Percentiles rank a stretch among this genome's conserved stretches.
Evolutionary conservation across 1,140 invertebrate genomes (phyloP).

Genomic region (Globodera ellingtonae): DNA sequence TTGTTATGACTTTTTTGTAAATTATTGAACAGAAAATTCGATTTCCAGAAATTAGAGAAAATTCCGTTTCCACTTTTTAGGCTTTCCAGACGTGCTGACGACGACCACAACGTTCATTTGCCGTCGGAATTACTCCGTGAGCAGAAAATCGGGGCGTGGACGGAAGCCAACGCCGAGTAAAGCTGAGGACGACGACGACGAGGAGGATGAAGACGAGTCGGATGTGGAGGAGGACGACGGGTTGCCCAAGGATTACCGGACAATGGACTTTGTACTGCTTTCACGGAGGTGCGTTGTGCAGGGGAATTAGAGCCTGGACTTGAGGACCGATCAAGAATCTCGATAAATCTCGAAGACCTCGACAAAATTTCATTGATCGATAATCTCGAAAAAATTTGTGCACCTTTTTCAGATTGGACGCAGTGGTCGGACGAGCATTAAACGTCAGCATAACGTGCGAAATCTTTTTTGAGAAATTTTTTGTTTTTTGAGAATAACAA

Average conservation of each 20-base stretch:
- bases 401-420: background rate
- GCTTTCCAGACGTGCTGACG: background rate
- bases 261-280: background rate
- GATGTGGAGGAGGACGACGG: background rate
- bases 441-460: background rate
- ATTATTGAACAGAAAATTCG: too few relatives aligned
- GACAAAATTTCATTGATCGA: too few relatives aligned
- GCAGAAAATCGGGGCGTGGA: background rate
- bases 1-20: too few relatives aligned
- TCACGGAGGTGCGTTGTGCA: background rate
- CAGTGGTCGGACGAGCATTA: background rate
- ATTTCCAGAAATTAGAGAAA: background rate
- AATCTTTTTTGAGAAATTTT: background rate
- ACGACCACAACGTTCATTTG: background rate
- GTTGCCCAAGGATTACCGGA: background rate
- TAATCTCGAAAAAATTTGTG: too few relatives aligned
- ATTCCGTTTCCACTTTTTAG: background rate
- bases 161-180: background rate
- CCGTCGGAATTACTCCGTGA: background rate
- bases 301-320: too few relatives aligned
- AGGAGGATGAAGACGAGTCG: background rate
- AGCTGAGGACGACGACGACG: background rate
- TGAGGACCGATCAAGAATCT: too few relatives aligned
- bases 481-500: background rate
- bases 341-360: too few relatives aligned